phyloP scores from a whole-genome alignment of 2,113 vertebrate genomes.

The Myotis yumanensis region DNA sequence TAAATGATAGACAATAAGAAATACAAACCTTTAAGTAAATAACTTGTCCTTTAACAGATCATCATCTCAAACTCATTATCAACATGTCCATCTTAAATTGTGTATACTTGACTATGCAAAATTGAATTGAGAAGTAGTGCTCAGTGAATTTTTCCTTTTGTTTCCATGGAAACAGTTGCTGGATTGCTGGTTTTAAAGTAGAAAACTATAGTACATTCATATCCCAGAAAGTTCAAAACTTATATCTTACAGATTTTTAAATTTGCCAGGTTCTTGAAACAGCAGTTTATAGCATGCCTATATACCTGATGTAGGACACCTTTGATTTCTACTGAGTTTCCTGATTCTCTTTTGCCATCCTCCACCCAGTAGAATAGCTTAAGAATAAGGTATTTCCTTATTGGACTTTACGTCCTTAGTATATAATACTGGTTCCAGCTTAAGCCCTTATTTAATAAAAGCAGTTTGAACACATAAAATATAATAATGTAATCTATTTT shows the following conservation, averaged over 20 bases:
- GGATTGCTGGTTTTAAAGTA: conserved; percentile 29
- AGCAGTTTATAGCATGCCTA: neutral
- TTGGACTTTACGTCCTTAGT: neutral
- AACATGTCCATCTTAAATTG: conserved; percentile 42
- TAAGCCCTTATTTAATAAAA: conserved; percentile 6
- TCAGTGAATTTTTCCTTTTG: conserved; percentile 58
- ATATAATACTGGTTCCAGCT: neutral
- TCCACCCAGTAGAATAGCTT: neutral
- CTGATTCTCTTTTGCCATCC: neutral
- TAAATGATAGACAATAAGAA: conserved; percentile 7
- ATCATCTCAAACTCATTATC: conserved; percentile 48
- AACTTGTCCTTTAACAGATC: conserved; percentile 23
- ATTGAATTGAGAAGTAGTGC: conserved; percentile 38
- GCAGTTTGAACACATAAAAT: neutral
- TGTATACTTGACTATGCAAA: conserved; percentile 20
- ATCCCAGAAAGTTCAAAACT: neutral
- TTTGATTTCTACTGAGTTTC: neutral
- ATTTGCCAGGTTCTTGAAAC: neutral
- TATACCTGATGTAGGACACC: neutral
- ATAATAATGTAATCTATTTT: neutral
- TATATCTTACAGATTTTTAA: neutral
- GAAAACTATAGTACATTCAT: conserved; percentile 45
- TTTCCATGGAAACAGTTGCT: conserved; percentile 79
- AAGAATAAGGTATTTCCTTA: neutral
- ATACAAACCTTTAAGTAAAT: conserved; percentile 31